Conservation (phyloP, 1,140 invertebrate genomes). For the Drosophila rufa region DNA sequence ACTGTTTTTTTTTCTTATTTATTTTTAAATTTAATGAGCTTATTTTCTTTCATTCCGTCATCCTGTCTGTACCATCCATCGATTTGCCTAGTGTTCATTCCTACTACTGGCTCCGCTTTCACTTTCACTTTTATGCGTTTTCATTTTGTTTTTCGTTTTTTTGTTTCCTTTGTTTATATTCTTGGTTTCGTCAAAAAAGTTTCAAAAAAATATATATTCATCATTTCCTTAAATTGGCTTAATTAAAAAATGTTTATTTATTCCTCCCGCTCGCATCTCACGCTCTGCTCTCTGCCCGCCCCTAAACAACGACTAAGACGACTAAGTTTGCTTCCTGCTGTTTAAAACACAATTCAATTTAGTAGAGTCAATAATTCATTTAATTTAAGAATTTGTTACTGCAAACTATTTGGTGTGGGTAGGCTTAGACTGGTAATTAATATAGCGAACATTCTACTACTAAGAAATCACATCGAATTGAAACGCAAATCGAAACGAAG, state of each 20-base stretch:
- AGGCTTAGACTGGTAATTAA: conserved; percentile 40
- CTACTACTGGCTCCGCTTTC: conserved; percentile 24
- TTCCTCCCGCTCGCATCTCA: conserved; percentile 34
- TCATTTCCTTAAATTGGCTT: conserved; percentile 79
- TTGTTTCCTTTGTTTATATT: conserved; percentile 53
- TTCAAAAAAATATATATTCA: conserved; percentile 84
- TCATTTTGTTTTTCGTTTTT: conserved; percentile 42
- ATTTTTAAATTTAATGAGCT: conserved; percentile 77
- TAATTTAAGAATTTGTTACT: conserved; percentile 54
- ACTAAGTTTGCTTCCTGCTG: conserved; percentile 49
- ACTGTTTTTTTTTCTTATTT: conserved; percentile 31
- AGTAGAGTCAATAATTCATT: conserved; percentile 25
- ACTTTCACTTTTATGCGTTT: conserved; percentile 36
- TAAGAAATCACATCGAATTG: conserved; percentile 56
- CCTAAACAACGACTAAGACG: conserved; percentile 54
- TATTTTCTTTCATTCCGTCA: conserved; percentile 38
- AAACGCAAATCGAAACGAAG: conserved; percentile 37
- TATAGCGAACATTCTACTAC: conserved; percentile 55
- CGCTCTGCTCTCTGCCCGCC: conserved; percentile 35
- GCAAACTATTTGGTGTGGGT: conserved; percentile 52
- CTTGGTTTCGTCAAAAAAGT: conserved; percentile 76
- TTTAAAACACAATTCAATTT: conserved; percentile 61
- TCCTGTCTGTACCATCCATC: conserved; percentile 32
- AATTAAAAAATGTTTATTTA: conserved; percentile 75
- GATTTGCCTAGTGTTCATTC: conserved; percentile 48